Conservation (phyloP, 2,797 vertebrate species). For the Syngnathus acus region DNA sequence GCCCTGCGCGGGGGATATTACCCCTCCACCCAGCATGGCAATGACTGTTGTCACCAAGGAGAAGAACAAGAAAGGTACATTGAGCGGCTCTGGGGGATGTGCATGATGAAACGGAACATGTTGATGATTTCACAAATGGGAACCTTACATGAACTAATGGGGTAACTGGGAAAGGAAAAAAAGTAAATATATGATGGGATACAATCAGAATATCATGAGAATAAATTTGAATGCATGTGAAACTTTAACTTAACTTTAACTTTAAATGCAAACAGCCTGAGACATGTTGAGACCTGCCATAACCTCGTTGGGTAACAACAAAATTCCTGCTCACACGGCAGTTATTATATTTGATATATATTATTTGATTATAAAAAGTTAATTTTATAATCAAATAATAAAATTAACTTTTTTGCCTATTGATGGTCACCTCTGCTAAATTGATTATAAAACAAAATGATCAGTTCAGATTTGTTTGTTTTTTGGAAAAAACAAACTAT, state of each 20-base stretch:
- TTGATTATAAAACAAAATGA: too few species aligned
- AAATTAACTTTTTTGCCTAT: too few species aligned
- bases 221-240: not conserved
- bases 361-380: too few species aligned
- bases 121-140: not conserved
- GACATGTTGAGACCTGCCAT: too few species aligned
- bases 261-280: not conserved
- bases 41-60: constrained; percentile 80
- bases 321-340: too few species aligned
- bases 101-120: not conserved
- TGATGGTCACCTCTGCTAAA: too few species aligned
- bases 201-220: not conserved
- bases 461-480: not conserved
- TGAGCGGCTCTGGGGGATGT: not conserved
- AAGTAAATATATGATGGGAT: not conserved
- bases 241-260: too few species aligned
- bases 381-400: too few species aligned
- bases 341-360: too few species aligned
- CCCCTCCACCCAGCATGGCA: constrained; percentile 70
- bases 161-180: not conserved
- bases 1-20: constrained; percentile 68
- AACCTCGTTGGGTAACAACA: too few species aligned
- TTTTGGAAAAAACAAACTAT: not conserved
- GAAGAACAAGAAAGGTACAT: constrained; percentile 78
- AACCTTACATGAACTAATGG: not conserved